Conservation (phyloP, 1,140 invertebrate genomes). For the Zaprionus vittiger region DNA sequence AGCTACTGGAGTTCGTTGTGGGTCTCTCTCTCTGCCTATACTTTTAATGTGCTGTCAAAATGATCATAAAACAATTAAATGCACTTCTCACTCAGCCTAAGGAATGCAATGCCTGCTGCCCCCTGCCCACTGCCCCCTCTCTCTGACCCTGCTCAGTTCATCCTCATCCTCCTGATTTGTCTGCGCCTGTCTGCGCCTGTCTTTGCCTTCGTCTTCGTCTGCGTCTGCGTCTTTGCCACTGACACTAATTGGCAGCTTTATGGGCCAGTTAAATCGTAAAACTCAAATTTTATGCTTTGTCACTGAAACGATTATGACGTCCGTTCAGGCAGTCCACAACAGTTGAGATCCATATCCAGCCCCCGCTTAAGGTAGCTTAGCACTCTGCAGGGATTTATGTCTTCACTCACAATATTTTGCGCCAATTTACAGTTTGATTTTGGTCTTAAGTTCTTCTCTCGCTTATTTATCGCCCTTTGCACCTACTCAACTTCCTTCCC, state of each 20-base stretch:
- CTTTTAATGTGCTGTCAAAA: constrained; percentile 78
- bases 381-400: constrained; percentile 65
- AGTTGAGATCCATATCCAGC: constrained; percentile 28
- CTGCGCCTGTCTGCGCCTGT: background rate
- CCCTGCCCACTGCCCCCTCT: no score
- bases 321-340: constrained; percentile 47
- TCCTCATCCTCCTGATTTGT: constrained; percentile 9
- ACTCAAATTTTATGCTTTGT: constrained; percentile 83
- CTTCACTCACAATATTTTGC: constrained; percentile 63
- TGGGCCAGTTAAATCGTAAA: constrained; percentile 81
- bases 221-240: constrained; percentile 58
- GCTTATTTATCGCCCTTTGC: constrained; percentile 59
- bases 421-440: constrained; percentile 78
- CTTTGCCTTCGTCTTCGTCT: constrained; percentile 10
- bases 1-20: constrained; percentile 27
- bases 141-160: background rate
- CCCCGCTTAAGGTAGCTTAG: constrained; percentile 45
- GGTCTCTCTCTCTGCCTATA: constrained; percentile 28
- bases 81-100: constrained; percentile 60
- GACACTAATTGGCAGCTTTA: constrained; percentile 84
- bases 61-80: constrained; percentile 82
- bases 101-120: constrained; percentile 22
- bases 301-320: constrained; percentile 83
- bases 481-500: constrained; percentile 50
- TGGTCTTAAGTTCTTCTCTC: constrained; percentile 49